Conservation (phyloP, 1,140 invertebrate genomes). For the Luehdorfia chinensis region DNA sequence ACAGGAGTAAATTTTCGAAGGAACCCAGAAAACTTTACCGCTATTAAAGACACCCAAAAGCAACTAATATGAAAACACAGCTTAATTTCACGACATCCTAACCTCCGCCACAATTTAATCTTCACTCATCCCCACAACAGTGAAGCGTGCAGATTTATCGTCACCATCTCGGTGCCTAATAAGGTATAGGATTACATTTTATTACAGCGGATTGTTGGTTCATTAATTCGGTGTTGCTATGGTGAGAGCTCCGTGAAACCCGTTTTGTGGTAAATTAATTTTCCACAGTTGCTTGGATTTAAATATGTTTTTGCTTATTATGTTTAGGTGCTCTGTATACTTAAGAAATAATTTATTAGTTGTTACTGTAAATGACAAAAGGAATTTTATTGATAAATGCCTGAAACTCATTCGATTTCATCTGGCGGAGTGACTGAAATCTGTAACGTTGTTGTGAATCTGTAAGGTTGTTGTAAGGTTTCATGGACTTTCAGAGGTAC, state of each 20-base stretch:
- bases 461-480: no score
- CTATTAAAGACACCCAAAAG: slow-evolving; percentile 7
- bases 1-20: slow-evolving; percentile 1
- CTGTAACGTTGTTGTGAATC: no score
- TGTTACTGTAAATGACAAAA: no score
- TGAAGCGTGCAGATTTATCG: slow-evolving; percentile 15
- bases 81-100: slow-evolving; percentile 17
- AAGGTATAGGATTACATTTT: slow-evolving; percentile 19
- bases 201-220: slow-evolving; percentile 12
- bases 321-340: no score
- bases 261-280: slow-evolving; percentile 10
- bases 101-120: slow-evolving; percentile 13
- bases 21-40: slow-evolving; percentile 9
- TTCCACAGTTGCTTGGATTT: not conserved
- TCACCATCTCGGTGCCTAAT: slow-evolving; percentile 13
- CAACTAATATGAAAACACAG: slow-evolving; percentile 16
- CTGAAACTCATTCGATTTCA: no score
- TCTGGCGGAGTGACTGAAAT: no score
- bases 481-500: no score
- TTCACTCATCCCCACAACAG: slow-evolving; percentile 14
- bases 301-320: no score
- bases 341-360: no score
- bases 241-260: not conserved
- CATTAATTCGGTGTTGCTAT: slow-evolving; percentile 14
- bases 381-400: no score